These are phyloP conservation scores for Upupa epops DNA, from an alignment of 2,113 vertebrate genomes.

Conservation along the genomic window DNA sequence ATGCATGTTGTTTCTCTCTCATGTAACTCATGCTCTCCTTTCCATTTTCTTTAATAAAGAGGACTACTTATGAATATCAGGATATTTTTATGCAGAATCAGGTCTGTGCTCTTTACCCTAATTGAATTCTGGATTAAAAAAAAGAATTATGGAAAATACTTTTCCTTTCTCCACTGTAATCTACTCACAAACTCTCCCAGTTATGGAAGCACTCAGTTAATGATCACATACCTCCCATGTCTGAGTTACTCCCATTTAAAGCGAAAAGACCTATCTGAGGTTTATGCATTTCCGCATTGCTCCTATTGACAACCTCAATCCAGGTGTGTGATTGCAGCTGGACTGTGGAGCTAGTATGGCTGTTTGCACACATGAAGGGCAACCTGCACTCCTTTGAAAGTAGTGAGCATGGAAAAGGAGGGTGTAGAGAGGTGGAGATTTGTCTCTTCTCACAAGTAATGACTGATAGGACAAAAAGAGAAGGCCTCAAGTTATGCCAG, in stretches of 20 bases:
- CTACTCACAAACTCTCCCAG: not conserved
- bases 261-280: not conserved
- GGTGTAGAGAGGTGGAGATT: too few species aligned
- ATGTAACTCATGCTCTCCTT: not conserved
- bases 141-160: not conserved
- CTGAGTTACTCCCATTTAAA: not conserved
- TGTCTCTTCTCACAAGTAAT: too few species aligned
- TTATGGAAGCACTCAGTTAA: not conserved
- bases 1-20: not conserved
- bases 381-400: slow-evolving; percentile 52
- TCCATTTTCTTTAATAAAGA: not conserved
- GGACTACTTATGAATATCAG: not conserved
- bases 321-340: not conserved
- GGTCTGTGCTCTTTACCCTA: not conserved
- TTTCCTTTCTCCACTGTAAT: not conserved
- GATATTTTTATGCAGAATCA: not conserved
- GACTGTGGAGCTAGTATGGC: slow-evolving; percentile 63
- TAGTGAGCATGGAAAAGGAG: slow-evolving; percentile 25
- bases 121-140: not conserved
- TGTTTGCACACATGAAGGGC: slow-evolving; percentile 22
- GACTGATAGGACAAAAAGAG: too few species aligned
- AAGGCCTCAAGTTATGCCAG: too few species aligned
- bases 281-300: slow-evolving; percentile 6
- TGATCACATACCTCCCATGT: not conserved
- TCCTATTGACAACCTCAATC: slow-evolving; percentile 37